phyloP scores from a whole-genome alignment of 2,797 vertebrate species.

The Lacerta viridis region DNA sequence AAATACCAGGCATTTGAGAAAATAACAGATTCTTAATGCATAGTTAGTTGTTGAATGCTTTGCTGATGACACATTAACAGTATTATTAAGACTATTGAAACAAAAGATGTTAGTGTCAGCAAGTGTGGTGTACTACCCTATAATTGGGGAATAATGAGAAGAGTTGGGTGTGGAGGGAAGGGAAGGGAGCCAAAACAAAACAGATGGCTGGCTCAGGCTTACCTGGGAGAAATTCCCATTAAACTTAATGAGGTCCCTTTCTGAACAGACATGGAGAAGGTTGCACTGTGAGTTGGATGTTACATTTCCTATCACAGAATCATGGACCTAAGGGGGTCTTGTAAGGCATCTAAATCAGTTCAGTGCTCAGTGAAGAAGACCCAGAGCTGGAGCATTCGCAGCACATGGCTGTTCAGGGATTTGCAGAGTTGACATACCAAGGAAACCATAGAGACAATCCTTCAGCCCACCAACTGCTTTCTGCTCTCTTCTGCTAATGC shows the following conservation, averaged over 20 bases:
- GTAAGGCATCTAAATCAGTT: too few relatives aligned
- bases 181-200: not conserved
- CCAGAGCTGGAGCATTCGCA: too few relatives aligned
- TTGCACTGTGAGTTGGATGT: not conserved
- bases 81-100: conserved; percentile 57
- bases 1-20: conserved; percentile 58
- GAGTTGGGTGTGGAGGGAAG: conserved; percentile 49
- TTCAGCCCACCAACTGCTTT: too few relatives aligned
- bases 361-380: too few relatives aligned
- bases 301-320: not conserved
- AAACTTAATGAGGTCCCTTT: too few relatives aligned
- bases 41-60: conserved; percentile 64
- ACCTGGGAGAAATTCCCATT: not conserved
- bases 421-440: too few relatives aligned
- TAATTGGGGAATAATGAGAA: conserved; percentile 49
- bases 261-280: too few relatives aligned
- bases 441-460: too few relatives aligned
- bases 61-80: conserved; percentile 70
- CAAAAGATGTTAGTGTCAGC: conserved; percentile 65
- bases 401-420: too few relatives aligned
- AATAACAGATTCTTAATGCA: conserved; percentile 63
- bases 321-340: too few relatives aligned
- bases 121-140: conserved; percentile 51
- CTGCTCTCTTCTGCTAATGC: too few relatives aligned
- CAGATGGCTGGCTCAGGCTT: conserved; percentile 17